Evolutionary conservation across 2,888 invertebrate species (phyloP), one percentile per base, ranked within the genome.

Genomic region (Sarcophaga carnaria): DNA sequence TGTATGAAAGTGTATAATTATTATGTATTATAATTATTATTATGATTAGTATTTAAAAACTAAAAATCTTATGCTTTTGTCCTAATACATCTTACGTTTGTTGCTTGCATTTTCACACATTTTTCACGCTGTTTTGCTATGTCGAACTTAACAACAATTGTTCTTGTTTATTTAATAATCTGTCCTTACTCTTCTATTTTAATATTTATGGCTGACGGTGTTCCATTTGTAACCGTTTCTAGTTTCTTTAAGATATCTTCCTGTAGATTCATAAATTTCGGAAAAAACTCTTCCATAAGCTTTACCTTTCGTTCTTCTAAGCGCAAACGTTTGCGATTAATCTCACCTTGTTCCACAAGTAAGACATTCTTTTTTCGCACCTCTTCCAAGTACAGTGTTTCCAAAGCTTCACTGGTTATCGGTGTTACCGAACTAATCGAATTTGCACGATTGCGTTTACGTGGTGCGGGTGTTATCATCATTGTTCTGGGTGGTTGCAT

Each of bases 211-310:
- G 80, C 74, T 14, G 83, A 54, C 49, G 67, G 25, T 17, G 69
- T 20, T 45, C 2, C 37, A 37, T 66, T 83, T 83, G 80, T 67
- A 60, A 81, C 78, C 6, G n/a, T 78, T 71, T 88, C 86, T 66
- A 91, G 72, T 72, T 90, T 90, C 27, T 86, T 87, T 6, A 92
- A 77, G n/a, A 92, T 92, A 49, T 90, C 88, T 47, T 90, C 87
- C 84, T 92, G 92, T 75, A 91, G 89, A 60, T 92, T 91, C 86
- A 92, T 86, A 77, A 89, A 92, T 88, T 92, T 92, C 59, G 92
- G 92, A 71, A 92, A 90, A 88, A 92, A 92, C 54, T 89, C 89
- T 54, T 91, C 89, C 90, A 92, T 89, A 14, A 92, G 80, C 63
- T 90, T 90, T 20, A 92, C 74, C 79, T 92, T 92, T 22, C 92